Base-by-base conservation (phyloP, 1,140 invertebrate species). In the Adelges cooleyi region DNA sequence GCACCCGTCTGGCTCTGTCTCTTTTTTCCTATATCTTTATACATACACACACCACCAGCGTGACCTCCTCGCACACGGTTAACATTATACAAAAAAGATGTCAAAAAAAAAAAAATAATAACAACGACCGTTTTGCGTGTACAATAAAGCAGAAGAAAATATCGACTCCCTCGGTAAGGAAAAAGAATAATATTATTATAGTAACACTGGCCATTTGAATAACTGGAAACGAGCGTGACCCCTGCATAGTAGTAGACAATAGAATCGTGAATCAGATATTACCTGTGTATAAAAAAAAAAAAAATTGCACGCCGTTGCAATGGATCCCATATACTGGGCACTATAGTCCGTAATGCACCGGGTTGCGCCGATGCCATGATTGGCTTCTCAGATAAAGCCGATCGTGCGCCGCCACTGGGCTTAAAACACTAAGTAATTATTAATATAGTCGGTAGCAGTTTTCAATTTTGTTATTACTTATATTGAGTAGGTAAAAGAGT, bases 221-320 rank as follows among this genome's bases (percentile, higher is more conserved):
- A 59, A 56, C 53, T 44, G 23, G 38, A 18, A 27, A 27, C 23
- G 36, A 3, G 22, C 40, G 54, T 59, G 54, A 59, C 40, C 54
- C 22, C 10, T n/a, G 11, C 53, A 40, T 27, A 25, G 13, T 11
- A 33, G 29, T 33, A 44, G 27, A 59, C 54, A 59, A 59, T 59
- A 59, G 38, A 36, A 40, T 59, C 54, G 54, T 59, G 54, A 40
- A 59, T 59, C 54, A 59, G 54, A 59, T 59, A 59, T 33, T 33
- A 33, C 5, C 11, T 11, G 29, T n/a, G n/a, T n/a, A n/a, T n/a
- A 33, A 6, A 44, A 15, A 27, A 42, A 40, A 54, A 20, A 40
- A 54, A 54, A 54, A 54, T 17, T 54, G 36, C 20, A 15, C 20
- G 20, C 22, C 20, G 36, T 38, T 29, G 17, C 15, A 11, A 33